Evolutionary conservation across 2,888 invertebrate genomes (phyloP).

Genomic region (Proisotoma minuta): DNA sequence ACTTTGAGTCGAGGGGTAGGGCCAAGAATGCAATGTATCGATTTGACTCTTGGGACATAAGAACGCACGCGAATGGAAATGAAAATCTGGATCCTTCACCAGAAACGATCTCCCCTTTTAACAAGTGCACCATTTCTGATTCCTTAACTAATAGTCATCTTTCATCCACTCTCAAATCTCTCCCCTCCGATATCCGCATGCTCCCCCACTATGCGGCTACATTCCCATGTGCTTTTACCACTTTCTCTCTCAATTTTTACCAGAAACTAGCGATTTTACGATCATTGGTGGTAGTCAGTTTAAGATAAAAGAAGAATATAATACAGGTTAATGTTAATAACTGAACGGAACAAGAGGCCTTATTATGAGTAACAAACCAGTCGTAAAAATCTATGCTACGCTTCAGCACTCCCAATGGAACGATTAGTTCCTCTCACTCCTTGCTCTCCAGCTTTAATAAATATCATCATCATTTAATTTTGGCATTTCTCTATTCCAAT

Average conservation of each 20-base stretch:
- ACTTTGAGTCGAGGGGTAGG: conserved; percentile 22
- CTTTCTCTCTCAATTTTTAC: too few relatives aligned
- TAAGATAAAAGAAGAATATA: background rate
- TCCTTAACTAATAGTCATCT: background rate
- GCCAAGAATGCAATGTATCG: conserved; percentile 47
- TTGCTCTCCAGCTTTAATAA: background rate
- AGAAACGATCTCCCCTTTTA: conserved; percentile 14
- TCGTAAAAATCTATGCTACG: background rate
- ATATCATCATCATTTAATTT: background rate
- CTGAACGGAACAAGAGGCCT: background rate
- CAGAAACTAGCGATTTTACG: too few relatives aligned
- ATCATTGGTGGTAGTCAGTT: too few relatives aligned
- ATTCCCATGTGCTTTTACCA: too few relatives aligned
- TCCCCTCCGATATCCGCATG: background rate
- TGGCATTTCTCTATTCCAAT: background rate
- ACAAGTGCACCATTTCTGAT: conserved; percentile 33
- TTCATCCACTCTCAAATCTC: background rate
- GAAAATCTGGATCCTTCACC: conserved; percentile 41
- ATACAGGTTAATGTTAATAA: background rate
- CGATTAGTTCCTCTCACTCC: background rate
- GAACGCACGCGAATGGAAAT: conserved; percentile 45
- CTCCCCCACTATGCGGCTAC: background rate
- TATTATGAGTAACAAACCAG: background rate
- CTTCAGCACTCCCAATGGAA: conserved; percentile 8
- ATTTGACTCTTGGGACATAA: conserved; percentile 47